Evolutionary conservation across 2,797 vertebrate genomes (phyloP).

Genomic region (Neosalanx taihuensis): DNA sequence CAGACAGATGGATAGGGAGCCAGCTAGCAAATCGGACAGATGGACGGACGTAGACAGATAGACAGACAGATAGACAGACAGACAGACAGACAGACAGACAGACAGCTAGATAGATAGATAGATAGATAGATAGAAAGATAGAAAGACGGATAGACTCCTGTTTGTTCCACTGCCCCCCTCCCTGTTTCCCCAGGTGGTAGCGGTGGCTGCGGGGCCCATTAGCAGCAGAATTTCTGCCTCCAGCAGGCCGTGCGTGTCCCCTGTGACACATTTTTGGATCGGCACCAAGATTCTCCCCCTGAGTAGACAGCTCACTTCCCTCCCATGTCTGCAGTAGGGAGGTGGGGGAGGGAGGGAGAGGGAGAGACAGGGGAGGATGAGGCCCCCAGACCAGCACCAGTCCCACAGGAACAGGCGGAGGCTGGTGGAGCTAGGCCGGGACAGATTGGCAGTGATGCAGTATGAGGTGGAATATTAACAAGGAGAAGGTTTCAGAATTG

Average conservation of each 20-base stretch:
- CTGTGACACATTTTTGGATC: slow-evolving; percentile 82
- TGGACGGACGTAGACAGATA: neutral
- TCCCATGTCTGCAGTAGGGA: slow-evolving; percentile 56
- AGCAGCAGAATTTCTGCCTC: slow-evolving; percentile 78
- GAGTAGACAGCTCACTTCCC: slow-evolving; percentile 74
- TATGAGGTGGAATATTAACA: slow-evolving; percentile 68
- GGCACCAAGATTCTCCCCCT: slow-evolving; percentile 75
- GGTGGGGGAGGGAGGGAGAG: neutral
- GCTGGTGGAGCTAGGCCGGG: slow-evolving; percentile 63
- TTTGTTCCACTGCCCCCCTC: slow-evolving; percentile 24
- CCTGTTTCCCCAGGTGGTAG: slow-evolving; percentile 78
- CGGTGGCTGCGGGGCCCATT: slow-evolving; percentile 79
- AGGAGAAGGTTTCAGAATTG: slow-evolving; percentile 10
- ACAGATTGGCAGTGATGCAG: slow-evolving; percentile 70
- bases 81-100: neutral
- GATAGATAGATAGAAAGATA: neutral
- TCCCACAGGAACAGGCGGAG: slow-evolving; percentile 71
- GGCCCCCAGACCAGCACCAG: slow-evolving; percentile 59
- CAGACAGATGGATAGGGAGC: neutral
- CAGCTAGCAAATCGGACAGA: neutral
- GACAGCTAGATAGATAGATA: neutral
- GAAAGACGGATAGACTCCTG: slow-evolving; percentile 2
- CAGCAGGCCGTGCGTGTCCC: slow-evolving; percentile 81
- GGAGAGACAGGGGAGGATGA: neutral
- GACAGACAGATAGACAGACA: slow-evolving; percentile 3